Base-by-base conservation (phyloP, 2,888 invertebrate genomes). In the Hermaeophaga mercurialis region DNA sequence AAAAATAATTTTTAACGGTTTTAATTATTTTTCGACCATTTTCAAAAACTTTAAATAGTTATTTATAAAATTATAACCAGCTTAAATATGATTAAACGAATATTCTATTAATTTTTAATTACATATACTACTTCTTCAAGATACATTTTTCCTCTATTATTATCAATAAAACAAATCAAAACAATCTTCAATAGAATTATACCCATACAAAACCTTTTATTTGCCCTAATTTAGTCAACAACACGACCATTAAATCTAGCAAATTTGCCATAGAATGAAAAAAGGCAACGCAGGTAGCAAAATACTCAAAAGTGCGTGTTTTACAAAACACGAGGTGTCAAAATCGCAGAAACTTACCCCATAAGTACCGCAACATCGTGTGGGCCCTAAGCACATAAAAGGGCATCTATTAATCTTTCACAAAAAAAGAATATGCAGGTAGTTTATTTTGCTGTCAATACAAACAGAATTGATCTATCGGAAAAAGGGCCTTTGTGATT, bases 381-480 rank as follows among this genome's bases (percentile, higher is more conserved):
- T 45, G 45, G 43, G 34, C 43, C 28, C 47, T 38, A 18, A 55
- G 43, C 33, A 26, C 46, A 58, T 58, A 58, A 59, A 52, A 50
- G 48, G 38, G 28, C n/a, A n/a, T 22, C 59, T 52, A 59, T 59
- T 58, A 59, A 48, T 55, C 54, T 59, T 52, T 47, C 26, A 39
- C 15, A 54, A 48, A 54, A 52, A 50, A 52, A 44, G n/a, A n/a
- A n/a, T n/a, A 54, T 43, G 28, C 57, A 61, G 58, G 61, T 58
- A 61, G 61, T 48, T 54, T 49, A 67, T 67, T 66, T 65, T 65
- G 63, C 66, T 72, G 72, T 72, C 72, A 68, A 70, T 70, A 62
- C 46, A 69, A 58, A 54, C 41, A 66, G 66, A 72, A 72, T 73
- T 70, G 71, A 74, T 70, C 68, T 70, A 72, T 73, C 65, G 70